Percentiles rank a stretch among this genome's conserved stretches.
These are phyloP conservation scores for Gibbula magus DNA, from an alignment of 2,888 invertebrate species.

Conservation along the genomic window DNA sequence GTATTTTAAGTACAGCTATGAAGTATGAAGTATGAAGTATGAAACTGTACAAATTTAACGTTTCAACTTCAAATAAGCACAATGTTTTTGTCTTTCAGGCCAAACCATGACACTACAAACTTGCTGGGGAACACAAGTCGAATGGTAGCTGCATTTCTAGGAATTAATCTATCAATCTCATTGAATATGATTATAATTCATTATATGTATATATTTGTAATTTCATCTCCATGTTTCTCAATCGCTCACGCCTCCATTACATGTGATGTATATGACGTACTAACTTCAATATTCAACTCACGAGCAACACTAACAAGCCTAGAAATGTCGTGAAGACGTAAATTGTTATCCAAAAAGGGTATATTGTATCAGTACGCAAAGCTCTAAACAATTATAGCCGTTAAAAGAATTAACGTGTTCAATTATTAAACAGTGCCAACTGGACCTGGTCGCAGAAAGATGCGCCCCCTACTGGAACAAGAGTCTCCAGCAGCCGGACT, in stretches of 20 bases:
- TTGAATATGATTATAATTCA: not conserved
- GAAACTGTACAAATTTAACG: too few species aligned
- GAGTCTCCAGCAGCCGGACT: not conserved
- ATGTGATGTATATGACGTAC: not conserved
- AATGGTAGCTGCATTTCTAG: not conserved
- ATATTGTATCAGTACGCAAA: too few species aligned
- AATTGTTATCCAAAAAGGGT: too few species aligned
- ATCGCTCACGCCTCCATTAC: not conserved
- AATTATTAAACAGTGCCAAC: constrained; percentile 46
- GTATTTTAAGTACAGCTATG: too few species aligned
- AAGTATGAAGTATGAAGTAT: too few species aligned
- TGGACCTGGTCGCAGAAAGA: constrained; percentile 59
- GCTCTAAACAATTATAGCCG: too few species aligned
- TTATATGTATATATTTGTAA: not conserved
- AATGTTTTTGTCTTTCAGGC: not conserved
- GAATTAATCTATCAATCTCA: not conserved
- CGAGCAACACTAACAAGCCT: too few species aligned
- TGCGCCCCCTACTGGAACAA: constrained; percentile 58
- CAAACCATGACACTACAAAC: not conserved
- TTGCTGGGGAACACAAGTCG: not conserved
- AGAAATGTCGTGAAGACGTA: too few species aligned
- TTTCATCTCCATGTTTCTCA: not conserved
- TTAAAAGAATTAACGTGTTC: too few species aligned
- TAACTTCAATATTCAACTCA: too few species aligned
- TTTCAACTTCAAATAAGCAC: not conserved